These are phyloP conservation scores for Sus cebifrons DNA, from an alignment of 2,797 vertebrate species.

Conservation along the genomic window DNA sequence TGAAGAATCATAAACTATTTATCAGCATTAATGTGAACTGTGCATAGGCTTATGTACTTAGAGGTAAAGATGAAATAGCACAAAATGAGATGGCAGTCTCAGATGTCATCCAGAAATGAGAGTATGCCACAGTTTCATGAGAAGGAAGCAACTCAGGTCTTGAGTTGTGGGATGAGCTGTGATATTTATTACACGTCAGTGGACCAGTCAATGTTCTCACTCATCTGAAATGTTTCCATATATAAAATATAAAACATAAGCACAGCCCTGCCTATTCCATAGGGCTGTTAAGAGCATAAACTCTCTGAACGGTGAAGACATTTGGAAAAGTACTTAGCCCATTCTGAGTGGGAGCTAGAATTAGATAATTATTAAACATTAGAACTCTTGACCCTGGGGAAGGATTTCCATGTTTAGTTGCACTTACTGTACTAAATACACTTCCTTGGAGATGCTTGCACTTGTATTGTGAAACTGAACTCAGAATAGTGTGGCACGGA, in stretches of 20 bases:
- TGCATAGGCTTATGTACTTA: not conserved
- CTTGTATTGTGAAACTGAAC: not conserved
- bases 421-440: not conserved
- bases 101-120: not conserved
- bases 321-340: constrained; percentile 20
- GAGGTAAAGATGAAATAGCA: constrained; percentile 6
- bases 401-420: not conserved
- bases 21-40: constrained; percentile 20
- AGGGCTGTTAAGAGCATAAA: not conserved
- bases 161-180: not conserved
- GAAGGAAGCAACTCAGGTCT: not conserved
- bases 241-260: constrained; percentile 31
- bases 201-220: not conserved
- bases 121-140: not conserved
- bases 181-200: not conserved
- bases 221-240: not conserved
- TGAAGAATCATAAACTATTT: constrained; percentile 26
- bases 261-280: not conserved
- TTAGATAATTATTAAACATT: constrained; percentile 34
- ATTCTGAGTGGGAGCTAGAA: constrained; percentile 10
- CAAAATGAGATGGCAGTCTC: constrained; percentile 29
- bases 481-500: not conserved
- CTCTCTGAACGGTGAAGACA: not conserved
- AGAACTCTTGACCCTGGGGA: not conserved
- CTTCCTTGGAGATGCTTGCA: not conserved